phyloP scores from a whole-genome alignment of 2,797 vertebrate species.

The Xiphorhynchus erythropygius region DNA sequence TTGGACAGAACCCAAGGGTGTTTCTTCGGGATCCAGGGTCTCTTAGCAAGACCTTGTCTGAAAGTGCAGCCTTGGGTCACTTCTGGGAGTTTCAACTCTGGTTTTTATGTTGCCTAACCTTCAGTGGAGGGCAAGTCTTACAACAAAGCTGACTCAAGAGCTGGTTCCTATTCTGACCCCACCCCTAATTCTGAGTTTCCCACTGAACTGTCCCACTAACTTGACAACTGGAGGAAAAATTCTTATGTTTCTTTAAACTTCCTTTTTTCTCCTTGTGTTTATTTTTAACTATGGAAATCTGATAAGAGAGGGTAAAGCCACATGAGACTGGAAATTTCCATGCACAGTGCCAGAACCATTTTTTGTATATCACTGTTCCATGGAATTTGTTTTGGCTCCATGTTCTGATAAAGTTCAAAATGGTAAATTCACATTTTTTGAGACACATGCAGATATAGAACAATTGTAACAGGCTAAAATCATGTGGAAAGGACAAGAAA shows the following conservation, averaged over 20 bases:
- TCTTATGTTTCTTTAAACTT: background rate
- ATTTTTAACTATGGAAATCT: background rate
- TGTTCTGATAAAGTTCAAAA: background rate
- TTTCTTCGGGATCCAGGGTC: background rate
- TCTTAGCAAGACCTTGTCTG: background rate
- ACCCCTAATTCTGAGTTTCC: background rate
- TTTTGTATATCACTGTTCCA: background rate
- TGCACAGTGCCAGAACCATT: background rate
- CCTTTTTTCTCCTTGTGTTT: background rate
- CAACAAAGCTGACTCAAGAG: background rate
- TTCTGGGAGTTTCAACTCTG: background rate
- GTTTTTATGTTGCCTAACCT: background rate
- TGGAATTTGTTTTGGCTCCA: background rate
- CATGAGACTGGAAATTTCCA: background rate
- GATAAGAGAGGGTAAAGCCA: background rate
- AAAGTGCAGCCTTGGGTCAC: background rate
- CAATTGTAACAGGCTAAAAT: background rate
- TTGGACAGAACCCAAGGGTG: background rate
- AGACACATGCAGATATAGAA: background rate
- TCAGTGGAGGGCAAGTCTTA: background rate
- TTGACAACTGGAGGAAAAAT: background rate
- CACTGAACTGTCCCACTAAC: background rate
- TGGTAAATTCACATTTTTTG: background rate
- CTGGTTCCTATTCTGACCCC: background rate
- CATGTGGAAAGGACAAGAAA: background rate